Evolutionary conservation across 2,797 vertebrate genomes (phyloP), one percentile per base, ranked within the genome.

Genomic region (Neoniphon sammara): DNA sequence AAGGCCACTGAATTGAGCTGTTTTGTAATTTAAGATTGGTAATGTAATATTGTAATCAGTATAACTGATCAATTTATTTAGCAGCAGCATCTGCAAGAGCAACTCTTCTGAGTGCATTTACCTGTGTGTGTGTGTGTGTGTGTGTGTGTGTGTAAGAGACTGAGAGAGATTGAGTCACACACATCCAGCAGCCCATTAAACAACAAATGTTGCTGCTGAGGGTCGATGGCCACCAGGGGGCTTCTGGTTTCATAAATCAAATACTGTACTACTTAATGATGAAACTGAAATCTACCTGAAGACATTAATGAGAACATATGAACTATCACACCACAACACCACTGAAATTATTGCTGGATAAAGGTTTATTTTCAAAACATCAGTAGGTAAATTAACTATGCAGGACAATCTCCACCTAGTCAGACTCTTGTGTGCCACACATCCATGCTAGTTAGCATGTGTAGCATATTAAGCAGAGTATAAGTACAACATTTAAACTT

Each of bases 51-150:
- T 17, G 31, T 25, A 7, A 18, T 34, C 9, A 34, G 12, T 17
- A 2, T 36, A 15, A 50, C 15, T 17, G 5, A 46, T 46, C 15
- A 15, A 46, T 15, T 17, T 46, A 46, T 46, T 42, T 11, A 46
- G 44, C 1, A 17, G 15, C 44, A 46, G 14, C 44, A 46, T 5
- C 14, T 46, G 44, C 44, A 46, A 42, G 8, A 42, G 39, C 39
- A 42, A 44, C 42, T 44, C 42, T 44, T 44, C 14, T 12, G 12
- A 14, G 14, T 44, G 42, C 14, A 15, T 44, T 44, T 15, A 44
- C 39, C 39, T 42, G 56, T 31, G 57, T 20, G 46, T 39, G 68
- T 44, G 53, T 25, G 66, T 56, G 66, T 56, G 52, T 27, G 54
- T 47, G 66, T 30, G 54, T 46, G 39, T 69, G 36, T 39, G 36